A percentile compares a stretch with the other conserved stretches of the same genome.
These are phyloP conservation scores for Isaurus tuberculatus DNA, from an alignment of 92 coral and sea anemone genomes.

Conservation along the genomic window DNA sequence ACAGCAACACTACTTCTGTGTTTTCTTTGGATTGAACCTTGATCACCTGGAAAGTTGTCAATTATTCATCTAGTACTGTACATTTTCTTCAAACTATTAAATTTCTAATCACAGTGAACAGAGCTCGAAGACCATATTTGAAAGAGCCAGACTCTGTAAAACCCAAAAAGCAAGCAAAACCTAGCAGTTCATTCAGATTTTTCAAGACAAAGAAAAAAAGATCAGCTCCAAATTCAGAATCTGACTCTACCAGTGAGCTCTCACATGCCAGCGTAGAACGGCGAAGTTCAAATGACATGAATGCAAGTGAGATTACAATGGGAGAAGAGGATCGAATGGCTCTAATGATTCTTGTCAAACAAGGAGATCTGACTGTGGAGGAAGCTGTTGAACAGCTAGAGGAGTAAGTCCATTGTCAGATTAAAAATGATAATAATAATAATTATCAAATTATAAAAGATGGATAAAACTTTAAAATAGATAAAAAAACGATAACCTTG, in stretches of 20 bases:
- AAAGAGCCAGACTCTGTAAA: conserved; percentile 70
- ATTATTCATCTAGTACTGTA: background rate
- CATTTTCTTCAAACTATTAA: background rate
- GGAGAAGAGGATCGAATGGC: conserved; percentile 94
- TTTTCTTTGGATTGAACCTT: too few relatives aligned
- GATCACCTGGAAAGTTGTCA: too few relatives aligned
- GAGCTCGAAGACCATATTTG: conserved; percentile 52
- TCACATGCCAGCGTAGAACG: conserved; percentile 40
- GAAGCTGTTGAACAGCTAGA: conserved; percentile 88
- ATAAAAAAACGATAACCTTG: too few relatives aligned
- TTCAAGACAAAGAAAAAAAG: conserved; percentile 64
- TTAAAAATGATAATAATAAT: too few relatives aligned
- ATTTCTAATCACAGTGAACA: conserved; percentile 11
- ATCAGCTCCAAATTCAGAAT: conserved; percentile 34
- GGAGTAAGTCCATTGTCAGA: conserved; percentile 74
- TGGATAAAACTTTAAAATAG: too few relatives aligned
- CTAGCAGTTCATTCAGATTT: conserved; percentile 23
- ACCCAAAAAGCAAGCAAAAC: conserved; percentile 41
- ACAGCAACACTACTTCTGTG: too few relatives aligned
- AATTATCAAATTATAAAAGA: too few relatives aligned
- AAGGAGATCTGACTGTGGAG: conserved; percentile 95
- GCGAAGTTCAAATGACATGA: conserved; percentile 52
- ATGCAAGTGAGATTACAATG: conserved; percentile 87
- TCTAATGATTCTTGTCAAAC: conserved; percentile 93
- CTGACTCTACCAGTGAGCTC: conserved; percentile 31